Evolutionary conservation across 2,113 vertebrate genomes (phyloP), one percentile per base, ranked within the genome.

Genomic region (Anthoscopus minutus): DNA sequence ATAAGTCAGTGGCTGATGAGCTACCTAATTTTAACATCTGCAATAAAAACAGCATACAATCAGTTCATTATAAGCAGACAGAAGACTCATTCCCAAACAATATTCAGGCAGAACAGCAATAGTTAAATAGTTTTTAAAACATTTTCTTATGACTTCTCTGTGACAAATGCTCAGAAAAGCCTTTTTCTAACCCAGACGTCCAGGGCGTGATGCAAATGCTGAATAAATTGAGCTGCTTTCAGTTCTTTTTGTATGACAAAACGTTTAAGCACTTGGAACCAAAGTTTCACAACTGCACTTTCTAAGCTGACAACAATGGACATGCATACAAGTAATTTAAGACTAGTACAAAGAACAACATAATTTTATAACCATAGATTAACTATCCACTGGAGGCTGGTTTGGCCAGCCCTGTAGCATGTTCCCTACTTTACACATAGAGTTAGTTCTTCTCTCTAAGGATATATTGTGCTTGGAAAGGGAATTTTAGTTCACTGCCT

Each of bases 371-470:
- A 78, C 17, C 58, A 48, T 17, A 86, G 81, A 89, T 66, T 71
- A 89, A 89, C n/a, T 42, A 83, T 33, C 45, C 86, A 84, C 78
- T 61, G 44, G 54, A 81, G 85, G 38, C 81, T 58, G 56, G 37
- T 80, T 95, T 93, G 58, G 78, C 81, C 65, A 57, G 72, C 61
- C 54, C 24, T 45, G 37, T 62, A 93, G 62, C 33, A 16, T 47
- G 53, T 37, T 92, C 74, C 65, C 51, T 83, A 48, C 48, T 87
- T 92, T 45, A 82, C 66, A 77, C 33, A 38, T 17, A 69, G 35
- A 38, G 40, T 77, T 88, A 56, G 37, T 19, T 85, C 45, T 95
- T 87, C 54, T 80, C 72, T 92, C 96, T 71, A 94, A 96, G 95
- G 65, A 97, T 86, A 86, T 76, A 71, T 2, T 81, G 72, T 58